Base-by-base conservation (phyloP, 1,140 invertebrate species). In the Diorhabda elongata region DNA sequence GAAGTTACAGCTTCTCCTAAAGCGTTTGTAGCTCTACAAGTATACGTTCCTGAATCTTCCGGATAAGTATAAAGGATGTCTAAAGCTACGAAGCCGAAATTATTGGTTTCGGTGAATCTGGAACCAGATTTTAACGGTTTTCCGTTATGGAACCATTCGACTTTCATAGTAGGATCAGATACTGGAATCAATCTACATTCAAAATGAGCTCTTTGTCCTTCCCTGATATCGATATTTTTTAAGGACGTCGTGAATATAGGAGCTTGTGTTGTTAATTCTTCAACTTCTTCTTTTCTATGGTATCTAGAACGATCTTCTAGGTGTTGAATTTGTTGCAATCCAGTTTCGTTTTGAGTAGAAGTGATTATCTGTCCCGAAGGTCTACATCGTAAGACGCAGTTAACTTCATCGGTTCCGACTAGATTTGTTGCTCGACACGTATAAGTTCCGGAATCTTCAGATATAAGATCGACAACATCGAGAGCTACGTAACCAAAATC, bases 111-210 rank as follows among this genome's bases (percentile, higher is more conserved):
- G 5, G 91, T 91, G 78, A 96, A 96, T 74, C 93, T 85, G 0
- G 93, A 94, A 6, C 93, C 92, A 67, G 92, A 92, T 81, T 95
- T 95, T 0, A 96, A 83, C 2, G 93, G 92, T 71, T 89, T 84
- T 76, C 94, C 95, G 79, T 98, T 96, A 71, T 96, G 94, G 84
- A 94, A 98, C 98, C 98, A 99, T 84, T 98, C 94, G 0, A 99
- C 95, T 81, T 93, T 95, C 91, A 99, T 93, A 0, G 93, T 94
- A 1, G 94, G 88, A 84, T 99, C 97, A 56, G 96, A 97, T 41
- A 98, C 93, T 5, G 98, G 98, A 75, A 98, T 95, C 7, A 99
- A 82, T 47, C 96, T 89, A 76, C 93, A 96, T 82, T 98, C 97
- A 78, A 98, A 98, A 78, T 98, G 96, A 43, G 95, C 95, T 61